Evolutionary conservation across 2,113 vertebrate genomes (phyloP), one percentile per base, ranked within the genome.

Genomic region (Falcunculus frontatus): DNA sequence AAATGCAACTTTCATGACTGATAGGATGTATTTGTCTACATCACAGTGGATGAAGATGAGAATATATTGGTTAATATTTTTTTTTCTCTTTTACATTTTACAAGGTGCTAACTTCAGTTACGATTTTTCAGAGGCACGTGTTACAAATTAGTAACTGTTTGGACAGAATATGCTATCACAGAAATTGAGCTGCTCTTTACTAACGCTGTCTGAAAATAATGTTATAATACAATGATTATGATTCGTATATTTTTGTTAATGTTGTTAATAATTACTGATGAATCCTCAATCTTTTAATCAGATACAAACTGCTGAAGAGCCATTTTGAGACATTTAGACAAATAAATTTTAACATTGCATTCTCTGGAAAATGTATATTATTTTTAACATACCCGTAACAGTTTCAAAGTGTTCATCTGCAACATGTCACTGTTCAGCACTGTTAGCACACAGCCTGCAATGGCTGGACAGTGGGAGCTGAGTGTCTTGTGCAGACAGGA

Each of bases 151-250:
- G 56, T 63, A 64, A 55, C 23, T 35, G 17, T 95, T 85, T 78
- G 29, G 21, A 29, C 39, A 60, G 26, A 83, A 73, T 47, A 35
- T 30, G 10, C 29, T 85, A 11, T 74, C 27, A 52, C 21, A 75
- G 42, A 76, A 84, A 79, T 33, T 29, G 7, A 78, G 64, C 25
- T 67, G 37, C 64, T 93, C 50, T 65, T 91, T 76, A 91, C 84
- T 97, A 95, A 96, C 50, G 78, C 35, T 67, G n/a, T 32, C 70
- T 89, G 83, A 78, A 87, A 93, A 91, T 32, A 72, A 73, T 44
- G 7, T 77, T 89, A 29, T 69, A 70, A 57, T 75, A n/a, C 19
- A 75, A 16, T 4, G 6, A 35, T 59, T 64, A 46, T 21, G 0
- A 44, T 35, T 63, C 81, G 20, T 81, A 7, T 57, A 29, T 60